Percentiles rank a stretch among this genome's conserved stretches.
Conservation (phyloP, 2,113 vertebrate genomes). For the Cariama cristata region DNA sequence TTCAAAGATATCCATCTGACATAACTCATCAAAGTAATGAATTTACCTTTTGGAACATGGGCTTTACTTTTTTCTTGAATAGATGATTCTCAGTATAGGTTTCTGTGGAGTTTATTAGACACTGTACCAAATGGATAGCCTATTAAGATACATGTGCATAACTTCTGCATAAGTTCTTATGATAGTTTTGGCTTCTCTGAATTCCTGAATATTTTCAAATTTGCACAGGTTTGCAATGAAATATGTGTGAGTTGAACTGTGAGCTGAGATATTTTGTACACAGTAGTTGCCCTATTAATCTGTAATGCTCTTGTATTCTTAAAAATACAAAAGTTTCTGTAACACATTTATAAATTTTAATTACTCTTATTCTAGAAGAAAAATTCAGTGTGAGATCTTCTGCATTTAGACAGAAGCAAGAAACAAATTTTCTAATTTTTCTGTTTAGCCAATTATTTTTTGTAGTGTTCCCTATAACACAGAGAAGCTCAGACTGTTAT, state of each 20-base stretch:
- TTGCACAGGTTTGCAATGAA: neutral
- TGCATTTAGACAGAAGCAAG: neutral
- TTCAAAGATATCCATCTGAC: neutral
- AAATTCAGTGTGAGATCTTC: neutral
- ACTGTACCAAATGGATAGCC: neutral
- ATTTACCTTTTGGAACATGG: constrained; percentile 15
- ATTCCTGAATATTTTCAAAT: neutral
- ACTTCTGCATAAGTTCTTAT: neutral
- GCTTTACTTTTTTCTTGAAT: constrained; percentile 9
- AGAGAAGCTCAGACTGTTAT: neutral
- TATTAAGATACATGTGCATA: neutral
- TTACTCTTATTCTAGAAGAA: neutral
- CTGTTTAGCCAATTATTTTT: neutral
- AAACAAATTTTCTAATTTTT: neutral
- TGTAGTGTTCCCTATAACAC: neutral
- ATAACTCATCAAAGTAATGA: neutral
- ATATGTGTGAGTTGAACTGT: neutral
- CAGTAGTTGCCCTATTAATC: neutral
- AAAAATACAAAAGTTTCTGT: neutral
- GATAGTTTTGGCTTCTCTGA: neutral
- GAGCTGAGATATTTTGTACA: neutral
- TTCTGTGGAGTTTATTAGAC: constrained; percentile 18
- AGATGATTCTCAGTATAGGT: neutral
- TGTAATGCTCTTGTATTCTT: neutral
- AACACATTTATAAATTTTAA: neutral